A percentile compares a stretch with the other conserved stretches of the same genome.
Conservation (phyloP, 2,888 invertebrate species). For the Pheosia tremula region DNA sequence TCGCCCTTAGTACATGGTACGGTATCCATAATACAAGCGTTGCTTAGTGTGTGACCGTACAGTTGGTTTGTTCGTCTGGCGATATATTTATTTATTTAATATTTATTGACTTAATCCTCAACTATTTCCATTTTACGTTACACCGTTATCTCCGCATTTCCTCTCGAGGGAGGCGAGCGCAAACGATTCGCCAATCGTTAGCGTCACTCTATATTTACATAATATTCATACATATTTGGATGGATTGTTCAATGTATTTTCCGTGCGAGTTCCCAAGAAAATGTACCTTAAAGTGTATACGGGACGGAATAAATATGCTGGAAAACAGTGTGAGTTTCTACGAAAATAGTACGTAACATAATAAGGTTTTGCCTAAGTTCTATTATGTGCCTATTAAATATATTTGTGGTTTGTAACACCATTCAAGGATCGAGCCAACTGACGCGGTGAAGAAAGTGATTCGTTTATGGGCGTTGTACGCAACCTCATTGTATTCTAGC, state of each 20-base stretch:
- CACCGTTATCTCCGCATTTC: slow-evolving; percentile 29
- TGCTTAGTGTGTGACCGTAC: too few species aligned
- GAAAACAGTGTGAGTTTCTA: background rate
- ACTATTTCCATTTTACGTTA: slow-evolving; percentile 41
- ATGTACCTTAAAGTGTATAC: background rate
- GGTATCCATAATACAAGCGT: too few species aligned
- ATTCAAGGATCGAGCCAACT: too few species aligned
- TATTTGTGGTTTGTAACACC: background rate
- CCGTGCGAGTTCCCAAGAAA: slow-evolving; percentile 7
- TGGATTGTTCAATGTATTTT: slow-evolving; percentile 31
- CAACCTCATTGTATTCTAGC: too few species aligned
- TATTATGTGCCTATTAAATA: background rate
- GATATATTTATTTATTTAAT: background rate
- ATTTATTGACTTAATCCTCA: slow-evolving; percentile 19
- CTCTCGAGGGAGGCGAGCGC: slow-evolving; percentile 29
- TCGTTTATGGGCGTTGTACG: too few species aligned
- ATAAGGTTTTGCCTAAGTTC: background rate
- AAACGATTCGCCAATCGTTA: slow-evolving; percentile 41
- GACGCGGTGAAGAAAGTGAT: too few species aligned
- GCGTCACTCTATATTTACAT: slow-evolving; percentile 37
- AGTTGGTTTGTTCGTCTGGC: too few species aligned
- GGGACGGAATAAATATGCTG: background rate
- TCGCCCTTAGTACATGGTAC: too few species aligned
- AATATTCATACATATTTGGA: slow-evolving; percentile 30
- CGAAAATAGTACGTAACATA: background rate